These are phyloP conservation scores for Anniella stebbinsi DNA, from an alignment of 2,797 vertebrate species.

Conservation along the genomic window DNA sequence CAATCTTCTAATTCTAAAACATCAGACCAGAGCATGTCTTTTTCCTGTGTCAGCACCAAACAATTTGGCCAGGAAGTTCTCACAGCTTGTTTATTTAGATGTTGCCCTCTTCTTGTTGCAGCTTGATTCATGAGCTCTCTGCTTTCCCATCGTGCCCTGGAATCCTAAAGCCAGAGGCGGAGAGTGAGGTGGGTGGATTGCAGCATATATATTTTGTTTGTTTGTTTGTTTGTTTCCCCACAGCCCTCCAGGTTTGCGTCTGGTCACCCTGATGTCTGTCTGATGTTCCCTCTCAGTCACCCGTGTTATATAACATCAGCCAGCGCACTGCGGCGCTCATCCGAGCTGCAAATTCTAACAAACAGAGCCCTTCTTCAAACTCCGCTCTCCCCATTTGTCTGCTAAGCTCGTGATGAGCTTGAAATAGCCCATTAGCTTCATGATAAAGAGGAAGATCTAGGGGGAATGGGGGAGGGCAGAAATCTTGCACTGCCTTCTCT, in stretches of 20 bases:
- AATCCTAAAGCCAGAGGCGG: neutral
- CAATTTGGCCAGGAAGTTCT: conserved; percentile 26
- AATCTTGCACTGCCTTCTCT: neutral
- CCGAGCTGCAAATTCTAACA: conserved; percentile 1
- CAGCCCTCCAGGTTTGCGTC: neutral
- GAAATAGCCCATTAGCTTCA: conserved; percentile 21
- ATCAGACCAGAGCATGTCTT: neutral
- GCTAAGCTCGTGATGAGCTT: conserved; percentile 20
- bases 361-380: neutral
- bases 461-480: neutral
- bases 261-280: rapidly evolving
- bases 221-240: neutral
- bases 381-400: neutral
- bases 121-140: neutral
- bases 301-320: neutral
- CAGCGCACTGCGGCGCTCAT: neutral
- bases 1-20: neutral
- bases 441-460: neutral
- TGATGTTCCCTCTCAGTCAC: neutral
- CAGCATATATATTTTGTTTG: neutral
- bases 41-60: conserved; percentile 29
- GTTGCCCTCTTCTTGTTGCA: neutral
- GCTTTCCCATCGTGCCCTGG: neutral
- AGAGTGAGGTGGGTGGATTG: no score
- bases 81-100: neutral